phyloP scores from a whole-genome alignment of 2,797 vertebrate genomes.

The Spinus pinus region DNA sequence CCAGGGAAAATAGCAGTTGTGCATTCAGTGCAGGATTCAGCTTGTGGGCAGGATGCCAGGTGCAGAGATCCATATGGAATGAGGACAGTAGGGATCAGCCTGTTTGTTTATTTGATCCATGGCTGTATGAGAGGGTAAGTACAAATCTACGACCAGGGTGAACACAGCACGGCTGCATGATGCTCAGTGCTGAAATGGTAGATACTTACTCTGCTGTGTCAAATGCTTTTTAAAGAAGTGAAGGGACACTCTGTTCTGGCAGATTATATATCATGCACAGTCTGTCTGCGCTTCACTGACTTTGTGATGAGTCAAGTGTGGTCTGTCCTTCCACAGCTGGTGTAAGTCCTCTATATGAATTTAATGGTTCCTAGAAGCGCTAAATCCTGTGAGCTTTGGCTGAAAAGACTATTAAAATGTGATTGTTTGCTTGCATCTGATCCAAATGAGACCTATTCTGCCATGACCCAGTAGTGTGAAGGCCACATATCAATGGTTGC shows the following conservation, averaged over 20 bases:
- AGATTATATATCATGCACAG: conserved; percentile 30
- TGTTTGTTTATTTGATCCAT: accelerated
- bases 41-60: background rate
- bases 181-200: background rate
- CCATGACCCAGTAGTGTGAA: background rate
- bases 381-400: background rate
- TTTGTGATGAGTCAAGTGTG: conserved; percentile 45
- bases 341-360: background rate
- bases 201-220: conserved; percentile 12
- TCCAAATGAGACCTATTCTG: background rate
- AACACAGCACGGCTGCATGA: background rate
- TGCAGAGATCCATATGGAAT: background rate
- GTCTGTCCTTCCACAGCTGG: conserved; percentile 35
- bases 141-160: background rate
- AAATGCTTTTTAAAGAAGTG: conserved; percentile 52
- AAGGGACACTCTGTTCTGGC: conserved; percentile 50
- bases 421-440: background rate
- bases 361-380: background rate
- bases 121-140: background rate
- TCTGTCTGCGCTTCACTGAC: conserved; percentile 19
- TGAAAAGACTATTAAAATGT: background rate
- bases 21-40: background rate
- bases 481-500: accelerated
- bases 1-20: background rate
- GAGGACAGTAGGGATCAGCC: background rate